Conservation (phyloP, 2,888 invertebrate genomes). For the Drosophila pullipes region DNA sequence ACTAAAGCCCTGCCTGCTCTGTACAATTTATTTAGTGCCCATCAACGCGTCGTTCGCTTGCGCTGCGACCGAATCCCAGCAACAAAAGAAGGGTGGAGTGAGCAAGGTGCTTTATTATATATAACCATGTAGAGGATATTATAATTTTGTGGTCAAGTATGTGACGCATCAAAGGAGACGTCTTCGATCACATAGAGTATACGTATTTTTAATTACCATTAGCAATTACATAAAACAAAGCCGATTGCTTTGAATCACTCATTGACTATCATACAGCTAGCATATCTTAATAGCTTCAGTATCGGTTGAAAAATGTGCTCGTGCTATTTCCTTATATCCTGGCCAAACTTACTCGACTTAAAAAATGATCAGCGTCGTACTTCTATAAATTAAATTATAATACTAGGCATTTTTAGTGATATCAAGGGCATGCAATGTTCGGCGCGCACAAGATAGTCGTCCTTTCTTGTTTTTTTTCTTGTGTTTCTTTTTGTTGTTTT, state of each 20-base stretch:
- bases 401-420: not conserved
- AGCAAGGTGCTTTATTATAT: not conserved
- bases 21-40: constrained; percentile 76
- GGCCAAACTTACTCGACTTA: not conserved
- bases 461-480: constrained; percentile 1
- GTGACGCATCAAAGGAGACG: not conserved
- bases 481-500: constrained; percentile 42
- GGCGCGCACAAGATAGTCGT: not conserved
- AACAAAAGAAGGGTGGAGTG: not conserved
- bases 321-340: too few relatives aligned
- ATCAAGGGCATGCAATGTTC: not conserved
- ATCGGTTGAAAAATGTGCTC: not conserved
- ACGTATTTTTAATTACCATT: not conserved
- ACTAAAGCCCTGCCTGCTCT: constrained; percentile 37
- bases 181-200: not conserved
- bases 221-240: not conserved
- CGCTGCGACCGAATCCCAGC: constrained; percentile 6
- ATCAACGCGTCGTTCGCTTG: constrained; percentile 59
- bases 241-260: not conserved
- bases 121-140: not conserved
- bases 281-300: not conserved
- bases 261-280: not conserved
- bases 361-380: not conserved
- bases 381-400: not conserved
- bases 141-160: not conserved